Conservation (phyloP, 30 jellyfish, hydroid and myxozoan species). For the Hydractinia echinata region DNA sequence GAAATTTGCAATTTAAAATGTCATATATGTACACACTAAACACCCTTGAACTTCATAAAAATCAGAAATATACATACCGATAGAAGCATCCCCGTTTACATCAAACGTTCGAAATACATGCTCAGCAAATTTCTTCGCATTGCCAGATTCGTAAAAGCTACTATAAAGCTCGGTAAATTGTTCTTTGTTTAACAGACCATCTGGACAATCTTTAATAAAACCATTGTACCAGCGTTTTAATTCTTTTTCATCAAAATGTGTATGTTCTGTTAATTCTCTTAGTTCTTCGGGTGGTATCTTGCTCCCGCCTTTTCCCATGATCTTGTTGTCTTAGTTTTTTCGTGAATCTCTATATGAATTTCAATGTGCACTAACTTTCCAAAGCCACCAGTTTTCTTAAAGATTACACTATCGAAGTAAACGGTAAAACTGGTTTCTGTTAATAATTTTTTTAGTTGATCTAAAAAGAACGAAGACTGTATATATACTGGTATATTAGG, state of each 20-base stretch:
- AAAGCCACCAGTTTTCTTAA: no score
- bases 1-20: no score
- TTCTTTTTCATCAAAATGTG: conserved; percentile 86
- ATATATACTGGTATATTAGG: no score
- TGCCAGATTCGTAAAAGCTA: conserved; percentile 67
- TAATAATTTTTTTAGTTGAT: no score
- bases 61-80: conserved; percentile 50
- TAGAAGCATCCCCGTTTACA: conserved; percentile 72
- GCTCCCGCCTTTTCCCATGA: conserved; percentile 81
- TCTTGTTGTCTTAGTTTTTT: no score
- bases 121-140: conserved; percentile 87
- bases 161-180: conserved; percentile 81
- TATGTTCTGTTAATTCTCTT: conserved; percentile 56
- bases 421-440: no score
- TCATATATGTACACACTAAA: no score
- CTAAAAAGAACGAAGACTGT: no score
- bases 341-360: no score
- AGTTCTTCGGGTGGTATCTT: conserved; percentile 86
- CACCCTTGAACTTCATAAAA: neutral
- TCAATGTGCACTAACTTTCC: no score
- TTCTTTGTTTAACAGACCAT: conserved; percentile 62
- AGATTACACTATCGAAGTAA: no score
- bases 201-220: conserved; percentile 83
- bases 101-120: conserved; percentile 97
- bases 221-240: conserved; percentile 82